Conservation (phyloP, 35 echinoderm and acorn worm species). For the Antedon bifida region DNA sequence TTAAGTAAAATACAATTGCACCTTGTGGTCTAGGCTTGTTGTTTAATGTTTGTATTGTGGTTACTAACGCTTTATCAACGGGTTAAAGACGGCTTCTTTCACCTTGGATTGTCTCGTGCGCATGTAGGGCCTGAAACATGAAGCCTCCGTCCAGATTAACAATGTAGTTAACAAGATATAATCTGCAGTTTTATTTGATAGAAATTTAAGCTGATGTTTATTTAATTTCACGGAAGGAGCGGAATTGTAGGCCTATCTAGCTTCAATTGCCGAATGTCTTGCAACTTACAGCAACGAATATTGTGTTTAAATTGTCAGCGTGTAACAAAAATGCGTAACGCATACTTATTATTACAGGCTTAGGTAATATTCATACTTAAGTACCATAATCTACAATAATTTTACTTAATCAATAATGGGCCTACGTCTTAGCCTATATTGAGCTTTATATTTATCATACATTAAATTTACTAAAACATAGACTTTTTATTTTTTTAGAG, state of each 20-base stretch:
- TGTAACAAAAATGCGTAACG: background rate
- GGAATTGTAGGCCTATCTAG: background rate
- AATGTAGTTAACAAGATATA: background rate
- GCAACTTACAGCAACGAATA: background rate
- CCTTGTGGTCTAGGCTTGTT: background rate
- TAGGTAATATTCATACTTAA: no score
- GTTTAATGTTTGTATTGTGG: background rate
- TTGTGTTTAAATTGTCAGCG: background rate
- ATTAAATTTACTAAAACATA: no score
- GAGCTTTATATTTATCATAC: no score
- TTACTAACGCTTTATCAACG: background rate
- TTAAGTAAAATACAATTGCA: no score
- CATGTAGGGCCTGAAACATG: background rate
- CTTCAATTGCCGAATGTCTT: background rate
- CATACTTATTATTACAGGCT: no score
- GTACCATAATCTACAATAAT: no score
- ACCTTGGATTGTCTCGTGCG: background rate
- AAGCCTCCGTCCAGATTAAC: background rate
- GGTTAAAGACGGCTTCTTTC: background rate
- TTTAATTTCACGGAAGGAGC: background rate
- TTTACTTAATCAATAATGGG: no score
- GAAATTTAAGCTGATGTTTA: background rate
- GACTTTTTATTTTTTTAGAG: no score
- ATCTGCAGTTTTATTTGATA: background rate
- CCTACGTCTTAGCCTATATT: no score